Base-by-base conservation (phyloP, 2,113 vertebrate genomes). In the Microcebus murinus region DNA sequence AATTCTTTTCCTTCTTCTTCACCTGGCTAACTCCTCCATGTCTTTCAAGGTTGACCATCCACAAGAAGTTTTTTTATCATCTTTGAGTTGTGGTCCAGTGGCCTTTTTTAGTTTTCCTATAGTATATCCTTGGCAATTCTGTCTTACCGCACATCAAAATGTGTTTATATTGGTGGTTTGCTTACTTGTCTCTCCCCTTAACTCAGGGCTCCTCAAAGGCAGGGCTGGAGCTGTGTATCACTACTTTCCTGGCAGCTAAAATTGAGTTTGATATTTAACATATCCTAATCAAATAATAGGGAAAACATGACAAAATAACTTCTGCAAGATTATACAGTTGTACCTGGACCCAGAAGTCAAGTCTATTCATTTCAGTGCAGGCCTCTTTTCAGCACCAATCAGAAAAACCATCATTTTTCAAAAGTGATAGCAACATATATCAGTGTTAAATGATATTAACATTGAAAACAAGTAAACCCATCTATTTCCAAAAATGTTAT, bases 401-500 rank as follows among this genome's bases (percentile, higher is more conserved):
- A 93, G 36, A 88, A 10, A 74, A 92, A 63, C 13, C 74, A 52
- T 36, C 27, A 61, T 65, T 91, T 90, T 94, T 68, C 68, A 59
- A 59, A 82, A 83, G 55, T 65, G 67, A 13, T 67, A 82, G 39
- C 20, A 39, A 57, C 67, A 71, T 65, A 50, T 34, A 57, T 84
- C 20, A 74, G 25, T 87, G 36, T 87, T 21, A 34, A 52, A 14
- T 9, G 27, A 68, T 70, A 81, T 42, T 71, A 77, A 7, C 12
- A 36, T 82, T 93, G 67, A 61, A 34, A 82, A 83, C 79, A 57
- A 83, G 68, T 39, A 77, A 94, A 87, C 3, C 4, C 61, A 6
- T 83, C 52, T 91, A 18, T 59, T 4, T 42, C 34, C 29, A 70
- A 93, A 93, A 92, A 83, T 90, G 45, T 84, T 45, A 92, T 73